These are phyloP conservation scores for Tetragonula clypearis DNA, from an alignment of 1,140 invertebrate species.

Conservation along the genomic window DNA sequence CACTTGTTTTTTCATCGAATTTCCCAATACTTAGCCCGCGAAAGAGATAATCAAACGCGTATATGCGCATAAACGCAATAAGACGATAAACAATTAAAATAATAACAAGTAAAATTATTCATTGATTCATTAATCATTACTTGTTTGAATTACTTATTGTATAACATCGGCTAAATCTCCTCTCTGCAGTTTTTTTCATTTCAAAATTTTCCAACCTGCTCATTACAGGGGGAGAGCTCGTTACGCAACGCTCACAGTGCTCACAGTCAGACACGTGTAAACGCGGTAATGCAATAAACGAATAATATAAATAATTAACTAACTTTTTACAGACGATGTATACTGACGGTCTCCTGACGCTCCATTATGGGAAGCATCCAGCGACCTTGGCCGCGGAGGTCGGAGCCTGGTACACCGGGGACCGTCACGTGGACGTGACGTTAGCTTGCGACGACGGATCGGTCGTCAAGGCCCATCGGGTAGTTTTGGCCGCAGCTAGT, in stretches of 20 bases:
- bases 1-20: too few relatives aligned
- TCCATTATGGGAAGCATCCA: slow-evolving; percentile 94
- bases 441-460: slow-evolving; percentile 90
- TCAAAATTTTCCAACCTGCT: neutral
- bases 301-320: neutral
- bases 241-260: neutral
- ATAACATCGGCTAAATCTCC: too few relatives aligned
- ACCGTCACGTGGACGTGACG: slow-evolving; percentile 90
- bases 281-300: neutral
- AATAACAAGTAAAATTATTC: too few relatives aligned
- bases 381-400: slow-evolving; percentile 93
- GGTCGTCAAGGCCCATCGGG: slow-evolving; percentile 88
- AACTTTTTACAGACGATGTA: slow-evolving; percentile 81
- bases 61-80: too few relatives aligned
- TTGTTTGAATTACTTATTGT: too few relatives aligned
- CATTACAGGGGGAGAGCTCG: neutral
- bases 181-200: neutral
- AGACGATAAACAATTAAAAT: too few relatives aligned
- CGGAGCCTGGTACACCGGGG: slow-evolving; percentile 90
- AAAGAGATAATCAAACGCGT: too few relatives aligned
- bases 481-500: slow-evolving; percentile 91
- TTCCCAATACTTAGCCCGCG: too few relatives aligned
- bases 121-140: too few relatives aligned
- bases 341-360: slow-evolving; percentile 87
- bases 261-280: neutral